Conservation (phyloP, 2,113 vertebrate species). For the Donacobius atricapilla region DNA sequence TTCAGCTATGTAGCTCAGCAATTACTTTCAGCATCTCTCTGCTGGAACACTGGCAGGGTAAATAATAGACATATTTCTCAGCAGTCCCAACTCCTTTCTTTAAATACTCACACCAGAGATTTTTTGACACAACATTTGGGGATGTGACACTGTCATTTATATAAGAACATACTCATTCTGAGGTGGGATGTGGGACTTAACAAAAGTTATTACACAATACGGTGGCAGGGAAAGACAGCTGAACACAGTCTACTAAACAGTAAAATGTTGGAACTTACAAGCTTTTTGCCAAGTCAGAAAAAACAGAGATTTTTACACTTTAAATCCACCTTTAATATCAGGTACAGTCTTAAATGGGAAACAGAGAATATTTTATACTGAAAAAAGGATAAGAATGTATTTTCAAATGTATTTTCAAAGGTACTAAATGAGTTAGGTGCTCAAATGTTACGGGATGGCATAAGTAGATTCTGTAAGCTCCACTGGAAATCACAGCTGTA, state of each 20-base stretch:
- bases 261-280: neutral
- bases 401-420: conserved; percentile 3
- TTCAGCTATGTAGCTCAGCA: neutral
- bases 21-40: neutral
- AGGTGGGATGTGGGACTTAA: neutral
- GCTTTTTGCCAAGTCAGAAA: neutral
- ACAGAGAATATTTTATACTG: neutral
- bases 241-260: neutral
- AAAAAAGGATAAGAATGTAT: neutral
- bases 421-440: neutral
- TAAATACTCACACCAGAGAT: neutral
- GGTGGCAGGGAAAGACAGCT: neutral
- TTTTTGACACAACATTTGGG: neutral
- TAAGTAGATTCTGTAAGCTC: neutral
- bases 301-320: neutral
- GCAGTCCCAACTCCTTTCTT: neutral
- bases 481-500: neutral
- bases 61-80: neutral
- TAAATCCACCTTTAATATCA: neutral
- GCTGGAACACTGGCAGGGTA: neutral
- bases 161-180: neutral
- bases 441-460: neutral
- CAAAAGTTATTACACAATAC: neutral
- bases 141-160: neutral
- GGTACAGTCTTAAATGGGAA: neutral